Percentiles rank a stretch among this genome's conserved stretches.
These are phyloP conservation scores for Folsomia manolachei DNA, from an alignment of 2,888 invertebrate genomes.

Conservation along the genomic window DNA sequence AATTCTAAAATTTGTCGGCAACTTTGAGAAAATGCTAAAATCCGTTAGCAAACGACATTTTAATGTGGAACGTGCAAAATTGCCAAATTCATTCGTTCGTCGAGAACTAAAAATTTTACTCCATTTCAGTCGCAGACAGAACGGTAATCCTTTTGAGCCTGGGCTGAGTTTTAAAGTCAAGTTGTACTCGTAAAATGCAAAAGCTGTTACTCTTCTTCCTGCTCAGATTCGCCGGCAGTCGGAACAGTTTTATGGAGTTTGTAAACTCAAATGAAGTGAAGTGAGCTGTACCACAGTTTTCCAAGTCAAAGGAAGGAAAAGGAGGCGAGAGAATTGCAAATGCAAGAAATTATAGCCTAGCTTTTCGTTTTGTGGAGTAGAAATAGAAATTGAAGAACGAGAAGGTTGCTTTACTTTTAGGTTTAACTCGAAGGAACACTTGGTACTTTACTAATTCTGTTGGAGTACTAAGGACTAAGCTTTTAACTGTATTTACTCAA, in stretches of 20 bases:
- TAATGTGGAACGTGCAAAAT: slow-evolving; percentile 13
- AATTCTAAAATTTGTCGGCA: too few species aligned
- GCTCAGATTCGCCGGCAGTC: background rate
- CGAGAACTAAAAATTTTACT: background rate
- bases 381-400: too few species aligned
- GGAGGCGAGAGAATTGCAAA: background rate
- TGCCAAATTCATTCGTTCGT: background rate
- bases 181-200: background rate
- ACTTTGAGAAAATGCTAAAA: background rate
- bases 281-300: background rate
- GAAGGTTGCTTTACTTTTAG: too few species aligned
- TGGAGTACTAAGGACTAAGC: background rate
- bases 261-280: slow-evolving; percentile 2
- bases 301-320: background rate
- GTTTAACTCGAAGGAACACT: too few species aligned
- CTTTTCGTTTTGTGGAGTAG: too few species aligned
- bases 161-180: background rate
- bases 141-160: background rate
- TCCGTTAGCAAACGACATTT: slow-evolving; percentile 7
- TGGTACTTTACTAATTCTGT: too few species aligned
- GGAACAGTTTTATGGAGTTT: slow-evolving; percentile 4
- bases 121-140: background rate
- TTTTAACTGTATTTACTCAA: background rate
- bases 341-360: too few species aligned
- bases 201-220: background rate